Base-by-base conservation (phyloP, 1,140 invertebrate genomes). In the Drosophila jambulina region DNA sequence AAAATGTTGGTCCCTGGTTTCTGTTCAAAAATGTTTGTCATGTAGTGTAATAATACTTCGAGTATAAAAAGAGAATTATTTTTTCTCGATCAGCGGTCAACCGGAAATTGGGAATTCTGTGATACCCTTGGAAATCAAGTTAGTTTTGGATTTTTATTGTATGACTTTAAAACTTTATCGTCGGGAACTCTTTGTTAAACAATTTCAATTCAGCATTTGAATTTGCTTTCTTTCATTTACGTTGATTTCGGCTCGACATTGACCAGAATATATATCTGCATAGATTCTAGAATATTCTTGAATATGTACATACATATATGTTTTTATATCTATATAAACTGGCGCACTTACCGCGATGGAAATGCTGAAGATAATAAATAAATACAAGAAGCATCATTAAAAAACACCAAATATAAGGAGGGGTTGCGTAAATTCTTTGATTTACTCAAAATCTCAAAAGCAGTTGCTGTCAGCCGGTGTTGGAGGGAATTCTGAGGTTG, bases 401-500 rank as follows among this genome's bases (percentile, higher is more conserved):
- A 32, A 8, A 34, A 54, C 4, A 17, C 19, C 19, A 36, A 23
- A 54, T 10, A 38, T 7, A 6, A 10, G 51, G 10, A 21, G 27
- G 27, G 10, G 21, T 54, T 36, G 51, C 32, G 32, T 54, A 36
- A 36, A 54, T 32, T 5, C 1, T 51, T 51, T 32, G 29, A 34
- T 56, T 38, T 54, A 38, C 53, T 36, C 1, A 23, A 38, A 54
- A 36, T 36, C 21, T n/a, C 13, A 54, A 54, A 54, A 17, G 8
- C 51, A 53, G 49, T 53, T 15, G 27, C 27, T 32, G 27, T 21
- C 51, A 3, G 61, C 32, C 21, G 34, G 25, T 27, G 43, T 51
- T 27, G 32, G 19, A 32, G 68, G 38, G 48, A 48, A 43, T 54
- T 56, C 46, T 38, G 12, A 42, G 56, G 38, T 19, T 60, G 36